Percentiles rank a stretch among this genome's conserved stretches.
Conservation (phyloP, 2,888 invertebrate genomes). For the Drymonia ruficornis region DNA sequence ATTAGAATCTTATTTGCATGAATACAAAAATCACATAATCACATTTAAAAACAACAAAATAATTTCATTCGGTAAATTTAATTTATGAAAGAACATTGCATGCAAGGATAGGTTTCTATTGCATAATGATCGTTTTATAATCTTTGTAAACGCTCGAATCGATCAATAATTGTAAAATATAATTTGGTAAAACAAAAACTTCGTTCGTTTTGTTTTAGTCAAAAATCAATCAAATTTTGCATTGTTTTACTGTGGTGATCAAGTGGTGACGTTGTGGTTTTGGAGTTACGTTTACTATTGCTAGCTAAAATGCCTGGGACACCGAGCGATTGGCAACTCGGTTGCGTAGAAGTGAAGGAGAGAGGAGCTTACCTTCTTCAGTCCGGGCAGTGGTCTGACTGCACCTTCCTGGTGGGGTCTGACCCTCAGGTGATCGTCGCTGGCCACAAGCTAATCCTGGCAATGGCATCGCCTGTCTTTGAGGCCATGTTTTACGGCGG, state of each 20-base stretch:
- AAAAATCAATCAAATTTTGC: too few relatives aligned
- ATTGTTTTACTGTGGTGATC: not conserved
- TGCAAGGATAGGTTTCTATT: not conserved
- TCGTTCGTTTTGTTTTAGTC: not conserved
- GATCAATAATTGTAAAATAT: not conserved
- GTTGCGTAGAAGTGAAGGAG: conserved; percentile 88
- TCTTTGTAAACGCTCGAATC: not conserved
- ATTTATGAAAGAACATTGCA: too few relatives aligned
- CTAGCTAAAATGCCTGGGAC: conserved; percentile 73
- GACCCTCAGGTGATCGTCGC: conserved; percentile 89
- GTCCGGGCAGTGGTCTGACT: conserved; percentile 93
- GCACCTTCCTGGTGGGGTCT: conserved; percentile 91
- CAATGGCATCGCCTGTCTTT: conserved; percentile 95
- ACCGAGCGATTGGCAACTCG: conserved; percentile 91
- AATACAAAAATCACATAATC: too few relatives aligned
- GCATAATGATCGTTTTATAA: not conserved
- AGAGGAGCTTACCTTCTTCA: conserved; percentile 90
- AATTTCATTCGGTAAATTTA: too few relatives aligned
- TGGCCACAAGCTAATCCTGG: conserved; percentile 92
- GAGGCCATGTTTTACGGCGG: conserved; percentile 95
- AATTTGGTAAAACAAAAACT: not conserved
- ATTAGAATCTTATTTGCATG: too few relatives aligned
- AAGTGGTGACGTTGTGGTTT: not conserved
- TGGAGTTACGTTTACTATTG: not conserved
- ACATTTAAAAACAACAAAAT: too few relatives aligned